Base-by-base conservation (phyloP, 2,797 vertebrate genomes). In the Hyperoplus lanceolatus region DNA sequence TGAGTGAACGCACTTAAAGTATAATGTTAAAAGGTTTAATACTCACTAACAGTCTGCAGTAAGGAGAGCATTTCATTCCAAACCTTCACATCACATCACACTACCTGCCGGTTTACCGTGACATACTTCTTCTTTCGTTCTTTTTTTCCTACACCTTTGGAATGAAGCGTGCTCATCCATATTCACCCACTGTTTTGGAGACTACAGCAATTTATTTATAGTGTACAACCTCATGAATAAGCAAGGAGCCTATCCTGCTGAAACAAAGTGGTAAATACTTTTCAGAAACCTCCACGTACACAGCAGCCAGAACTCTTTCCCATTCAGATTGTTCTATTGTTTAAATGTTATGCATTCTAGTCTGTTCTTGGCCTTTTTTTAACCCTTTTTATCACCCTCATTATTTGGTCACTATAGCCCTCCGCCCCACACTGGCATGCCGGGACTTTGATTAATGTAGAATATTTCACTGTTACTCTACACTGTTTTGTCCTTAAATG, bases 191-290 rank as follows among this genome's bases (percentile, higher is more conserved):
- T 49, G 73, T 29, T 79, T 80, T 78, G 55, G 62, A 21, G 75
- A 77, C 67, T 60, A 69, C 64, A 75, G 69, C 48, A 64, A 59
- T 87, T 67, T 87, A 84, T 87, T 88, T 86, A 85, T 83, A 87
- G 80, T 75, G 82, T 87, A 79, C 65, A 81, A 49, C 53, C 57
- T 86, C 62, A 85, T 85, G 85, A 83, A 87, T 90, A 89, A 74
- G 60, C 73, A 79, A 68, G 8, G 15, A 60, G 69, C 60, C 64
- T 59, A 48, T 73, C 38, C 45, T 43, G 65, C 62, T 46, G 63
- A 75, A 50, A 21, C 53, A n/a, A 71, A 61, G 68, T 8, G 50
- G 69, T 75, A 79, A 84, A 85, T 70, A 74, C 49, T 43, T 74
- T 77, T 73, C 45, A 61, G 11, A 77, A 76, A 50, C 29, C 29